Conservation (phyloP, 1,140 invertebrate genomes). For the Achatina immaculata region DNA sequence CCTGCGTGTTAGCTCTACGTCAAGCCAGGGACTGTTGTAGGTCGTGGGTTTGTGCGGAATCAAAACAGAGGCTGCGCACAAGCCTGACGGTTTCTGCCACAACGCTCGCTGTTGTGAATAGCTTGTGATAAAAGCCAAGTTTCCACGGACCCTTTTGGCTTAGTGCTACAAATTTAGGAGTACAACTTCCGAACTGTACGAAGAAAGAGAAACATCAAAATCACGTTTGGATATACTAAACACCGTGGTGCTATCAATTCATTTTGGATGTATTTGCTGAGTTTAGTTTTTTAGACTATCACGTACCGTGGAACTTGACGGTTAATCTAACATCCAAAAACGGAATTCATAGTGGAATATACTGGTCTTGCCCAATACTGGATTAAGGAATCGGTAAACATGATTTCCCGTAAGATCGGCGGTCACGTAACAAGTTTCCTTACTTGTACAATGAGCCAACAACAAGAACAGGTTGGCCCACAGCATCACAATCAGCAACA, state of each 20-base stretch:
- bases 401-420: constrained; percentile 21
- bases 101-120: background rate
- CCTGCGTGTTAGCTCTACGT: background rate
- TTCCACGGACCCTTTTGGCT: too few relatives aligned
- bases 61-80: background rate
- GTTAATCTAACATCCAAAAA: constrained; percentile 22
- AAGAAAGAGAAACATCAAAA: too few relatives aligned
- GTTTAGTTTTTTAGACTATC: background rate
- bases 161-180: too few relatives aligned
- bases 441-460: constrained; percentile 19
- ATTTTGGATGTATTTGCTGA: background rate
- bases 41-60: too few relatives aligned
- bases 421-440: constrained; percentile 10
- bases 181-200: too few relatives aligned
- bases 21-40: too few relatives aligned
- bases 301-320: too few relatives aligned
- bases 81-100: background rate
- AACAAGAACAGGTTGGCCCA: background rate
- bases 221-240: too few relatives aligned
- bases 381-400: background rate
- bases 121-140: background rate
- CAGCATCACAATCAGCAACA: constrained; percentile 5
- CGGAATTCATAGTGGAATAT: constrained; percentile 23
- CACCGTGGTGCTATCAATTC: too few relatives aligned
- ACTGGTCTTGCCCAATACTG: background rate